Base-by-base conservation (phyloP, 2,113 vertebrate genomes). In the Mionectes macconnelli region DNA sequence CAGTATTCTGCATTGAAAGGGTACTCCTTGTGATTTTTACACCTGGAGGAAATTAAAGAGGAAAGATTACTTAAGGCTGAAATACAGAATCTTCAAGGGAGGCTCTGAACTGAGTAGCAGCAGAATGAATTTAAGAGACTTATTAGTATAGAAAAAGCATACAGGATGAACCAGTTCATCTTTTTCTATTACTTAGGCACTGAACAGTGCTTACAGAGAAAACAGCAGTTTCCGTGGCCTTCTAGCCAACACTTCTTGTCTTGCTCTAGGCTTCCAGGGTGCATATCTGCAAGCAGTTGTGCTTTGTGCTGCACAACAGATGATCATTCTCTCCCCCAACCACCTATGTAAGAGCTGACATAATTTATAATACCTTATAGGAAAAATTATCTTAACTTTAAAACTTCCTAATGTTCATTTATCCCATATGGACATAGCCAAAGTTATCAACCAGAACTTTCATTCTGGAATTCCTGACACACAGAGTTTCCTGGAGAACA, bases 1-100 rank as follows among this genome's bases (percentile, higher is more conserved):
- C 91, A 98, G 79, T 96, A 98, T 78, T 97, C 97, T 35, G 90
- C 90, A 57, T 77, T 93, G 95, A 98, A 98, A 59, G 97, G 97
- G 82, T 97, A 98, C 21, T 97, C 97, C 90, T 96, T 97, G 66
- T 85, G 97, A 57, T 93, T 96, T 74, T 31, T 89, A 77, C 97
- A 97, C 87, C 97, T 98, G 83, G 25, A 79, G 3, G 68, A 80
- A 33, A 79, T 33, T 12, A 67, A 77, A 93, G 28, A 84, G 8
- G 25, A 59, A 87, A 52, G 16, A 42, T 92, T 77, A 89, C 13
- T 88, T 31, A 67, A 59, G 44, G 33, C 4, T 66, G 57, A 87
- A 90, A 63, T 49, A 52, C 16, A 52, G 14, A 52, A 52, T 30
- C 44, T 87, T 76, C 83, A 49, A 57, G 67, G 24, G 31, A 85